Percentiles rank a stretch among this genome's conserved stretches.
phyloP scores from a whole-genome alignment of 2,888 invertebrate genomes.

The Orchesellides sinensis region DNA sequence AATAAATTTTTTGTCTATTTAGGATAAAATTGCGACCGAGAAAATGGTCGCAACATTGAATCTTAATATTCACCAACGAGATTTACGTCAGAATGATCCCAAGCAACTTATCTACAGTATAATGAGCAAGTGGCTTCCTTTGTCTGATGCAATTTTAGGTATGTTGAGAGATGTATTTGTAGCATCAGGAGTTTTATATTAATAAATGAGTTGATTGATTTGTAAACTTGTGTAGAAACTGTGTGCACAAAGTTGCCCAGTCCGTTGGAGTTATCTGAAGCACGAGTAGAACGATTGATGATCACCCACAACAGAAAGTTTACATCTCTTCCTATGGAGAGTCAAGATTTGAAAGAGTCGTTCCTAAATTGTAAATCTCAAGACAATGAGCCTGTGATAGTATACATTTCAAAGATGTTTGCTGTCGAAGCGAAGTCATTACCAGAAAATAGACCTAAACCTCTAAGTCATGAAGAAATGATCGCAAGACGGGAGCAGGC shows the following conservation, averaged over 20 bases:
- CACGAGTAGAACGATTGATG: constrained; percentile 90
- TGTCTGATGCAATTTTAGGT: constrained; percentile 87
- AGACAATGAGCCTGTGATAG: constrained; percentile 83
- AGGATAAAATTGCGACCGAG: constrained; percentile 85
- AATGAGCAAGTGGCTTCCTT: constrained; percentile 92
- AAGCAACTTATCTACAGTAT: constrained; percentile 88
- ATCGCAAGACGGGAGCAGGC: constrained; percentile 83
- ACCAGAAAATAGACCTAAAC: constrained; percentile 88
- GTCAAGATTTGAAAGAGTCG: constrained; percentile 84
- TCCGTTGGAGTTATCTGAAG: constrained; percentile 85
- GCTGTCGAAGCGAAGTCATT: constrained; percentile 85
- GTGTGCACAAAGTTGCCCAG: constrained; percentile 89
- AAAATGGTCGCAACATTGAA: constrained; percentile 86
- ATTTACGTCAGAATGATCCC: constrained; percentile 87
- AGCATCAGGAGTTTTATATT: too few relatives aligned
- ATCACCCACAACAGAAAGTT: constrained; percentile 85
- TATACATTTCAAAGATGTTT: constrained; percentile 94
- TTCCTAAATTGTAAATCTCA: constrained; percentile 84
- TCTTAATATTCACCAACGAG: constrained; percentile 86
- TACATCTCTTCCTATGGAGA: constrained; percentile 83
- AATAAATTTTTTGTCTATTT: constrained; percentile 54
- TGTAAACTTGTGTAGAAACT: constrained; percentile 78
- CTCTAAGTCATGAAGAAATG: constrained; percentile 87
- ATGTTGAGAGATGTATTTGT: too few relatives aligned
- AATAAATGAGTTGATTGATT: constrained; percentile 48